Evolutionary conservation across 2,888 invertebrate genomes (phyloP).

Genomic region (Cactoblastis cactorum): DNA sequence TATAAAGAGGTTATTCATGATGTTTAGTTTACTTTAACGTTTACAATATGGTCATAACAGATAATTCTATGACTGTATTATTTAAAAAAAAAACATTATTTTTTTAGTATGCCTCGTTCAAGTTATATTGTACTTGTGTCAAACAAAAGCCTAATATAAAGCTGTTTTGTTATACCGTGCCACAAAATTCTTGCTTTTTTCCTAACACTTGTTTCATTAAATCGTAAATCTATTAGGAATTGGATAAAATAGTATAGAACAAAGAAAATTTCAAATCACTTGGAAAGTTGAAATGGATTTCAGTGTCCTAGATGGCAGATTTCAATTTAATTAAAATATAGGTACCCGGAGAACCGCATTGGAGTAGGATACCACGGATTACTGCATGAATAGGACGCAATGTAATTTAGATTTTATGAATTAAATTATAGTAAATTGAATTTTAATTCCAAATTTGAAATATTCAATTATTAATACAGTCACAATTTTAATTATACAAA

Average conservation of each 20-base stretch:
- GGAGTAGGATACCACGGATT: conserved; percentile 4
- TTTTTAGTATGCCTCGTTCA: too few species aligned
- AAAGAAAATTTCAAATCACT: conserved; percentile 9
- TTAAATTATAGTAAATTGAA: neutral
- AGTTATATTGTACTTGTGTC: too few species aligned
- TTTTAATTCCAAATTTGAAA: neutral
- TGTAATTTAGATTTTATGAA: conserved; percentile 1
- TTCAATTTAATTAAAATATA: conserved; percentile 26
- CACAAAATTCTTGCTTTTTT: too few species aligned
- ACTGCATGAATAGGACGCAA: neutral
- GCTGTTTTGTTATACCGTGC: too few species aligned
- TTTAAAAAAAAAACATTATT: too few species aligned
- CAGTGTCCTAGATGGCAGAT: conserved; percentile 20
- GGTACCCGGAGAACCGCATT: neutral
- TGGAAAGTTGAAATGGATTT: conserved; percentile 29
- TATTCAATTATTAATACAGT: too few species aligned
- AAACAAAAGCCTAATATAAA: too few species aligned
- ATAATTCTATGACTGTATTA: too few species aligned
- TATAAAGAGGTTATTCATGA: conserved; percentile 21
- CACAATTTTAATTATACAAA: too few species aligned
- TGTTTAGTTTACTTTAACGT: neutral
- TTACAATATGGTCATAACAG: neutral
- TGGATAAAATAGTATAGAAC: conserved; percentile 1
- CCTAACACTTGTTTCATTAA: neutral
- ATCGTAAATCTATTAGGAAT: neutral